Evolutionary conservation across 2,888 invertebrate genomes (phyloP).

Genomic region (Unio pictorum): DNA sequence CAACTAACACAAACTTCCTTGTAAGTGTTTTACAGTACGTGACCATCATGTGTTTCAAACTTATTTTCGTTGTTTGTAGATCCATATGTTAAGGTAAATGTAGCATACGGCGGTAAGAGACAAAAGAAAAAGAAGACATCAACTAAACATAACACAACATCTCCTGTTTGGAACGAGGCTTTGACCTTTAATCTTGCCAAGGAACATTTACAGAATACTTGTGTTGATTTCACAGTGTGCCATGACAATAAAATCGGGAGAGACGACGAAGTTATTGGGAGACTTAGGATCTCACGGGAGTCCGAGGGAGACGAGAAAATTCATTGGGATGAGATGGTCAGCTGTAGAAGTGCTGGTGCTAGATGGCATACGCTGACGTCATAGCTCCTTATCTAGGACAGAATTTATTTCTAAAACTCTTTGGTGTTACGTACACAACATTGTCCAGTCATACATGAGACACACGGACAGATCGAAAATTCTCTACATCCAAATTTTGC

Average conservation of each 20-base stretch:
- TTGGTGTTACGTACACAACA: no score
- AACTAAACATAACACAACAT: constrained; percentile 81
- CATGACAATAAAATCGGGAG: constrained; percentile 77
- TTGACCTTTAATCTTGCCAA: constrained; percentile 81
- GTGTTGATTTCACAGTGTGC: constrained; percentile 77
- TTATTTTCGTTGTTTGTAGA: constrained; percentile 74
- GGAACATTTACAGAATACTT: constrained; percentile 75
- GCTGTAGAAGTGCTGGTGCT: constrained; percentile 54
- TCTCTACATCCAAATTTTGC: no score
- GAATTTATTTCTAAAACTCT: no score
- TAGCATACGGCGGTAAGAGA: constrained; percentile 85
- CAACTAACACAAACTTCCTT: no score
- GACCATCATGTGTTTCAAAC: no score
- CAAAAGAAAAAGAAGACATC: constrained; percentile 90
- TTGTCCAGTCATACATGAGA: no score
- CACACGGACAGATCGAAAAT: no score
- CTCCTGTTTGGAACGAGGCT: constrained; percentile 94
- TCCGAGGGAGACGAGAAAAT: constrained; percentile 56
- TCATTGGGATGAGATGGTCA: constrained; percentile 66
- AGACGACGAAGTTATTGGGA: constrained; percentile 75
- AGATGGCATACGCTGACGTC: constrained; percentile 52
- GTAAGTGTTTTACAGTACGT: no score
- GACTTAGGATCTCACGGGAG: constrained; percentile 74
- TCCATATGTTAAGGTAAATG: constrained; percentile 90
- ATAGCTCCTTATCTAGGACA: no score